Percentiles rank a stretch among this genome's conserved stretches.
Evolutionary conservation across 2,797 vertebrate species (phyloP).

Genomic region (Arrhamphus sclerolepis): DNA sequence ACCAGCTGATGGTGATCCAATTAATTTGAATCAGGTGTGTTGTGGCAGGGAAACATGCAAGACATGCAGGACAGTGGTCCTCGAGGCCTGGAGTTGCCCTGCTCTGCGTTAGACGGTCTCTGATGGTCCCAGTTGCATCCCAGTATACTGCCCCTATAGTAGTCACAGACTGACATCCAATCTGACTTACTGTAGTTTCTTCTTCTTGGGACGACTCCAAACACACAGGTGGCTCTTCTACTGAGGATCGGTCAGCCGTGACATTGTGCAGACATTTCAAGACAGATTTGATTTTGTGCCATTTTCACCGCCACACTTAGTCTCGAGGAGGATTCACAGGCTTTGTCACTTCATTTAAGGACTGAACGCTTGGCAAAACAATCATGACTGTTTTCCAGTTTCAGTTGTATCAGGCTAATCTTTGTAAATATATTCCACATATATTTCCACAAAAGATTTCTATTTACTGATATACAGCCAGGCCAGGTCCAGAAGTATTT

Average conservation of each 20-base stretch:
- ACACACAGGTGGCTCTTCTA: conserved; percentile 2
- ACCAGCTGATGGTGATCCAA: too few relatives aligned
- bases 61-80: too few relatives aligned
- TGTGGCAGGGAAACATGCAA: too few relatives aligned
- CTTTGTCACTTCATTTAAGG: background rate
- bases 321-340: background rate
- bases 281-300: conserved; percentile 3
- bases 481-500: too few relatives aligned
- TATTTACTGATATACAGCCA: too few relatives aligned
- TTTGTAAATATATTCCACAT: too few relatives aligned
- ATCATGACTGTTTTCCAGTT: too few relatives aligned
- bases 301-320: background rate
- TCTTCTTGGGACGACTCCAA: conserved; percentile 2
- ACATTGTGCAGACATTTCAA: background rate
- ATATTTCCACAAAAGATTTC: too few relatives aligned
- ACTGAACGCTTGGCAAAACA: too few relatives aligned
- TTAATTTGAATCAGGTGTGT: too few relatives aligned
- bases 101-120: background rate
- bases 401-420: too few relatives aligned
- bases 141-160: background rate
- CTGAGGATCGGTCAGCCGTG: conserved; percentile 6
- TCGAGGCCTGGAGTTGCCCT: too few relatives aligned
- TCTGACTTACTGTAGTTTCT: conserved; percentile 5
- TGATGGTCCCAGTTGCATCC: background rate
- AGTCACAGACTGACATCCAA: background rate